Evolutionary conservation across 2,888 invertebrate genomes (phyloP), one percentile per base, ranked within the genome.

Genomic region (Drosophila ezoana): DNA sequence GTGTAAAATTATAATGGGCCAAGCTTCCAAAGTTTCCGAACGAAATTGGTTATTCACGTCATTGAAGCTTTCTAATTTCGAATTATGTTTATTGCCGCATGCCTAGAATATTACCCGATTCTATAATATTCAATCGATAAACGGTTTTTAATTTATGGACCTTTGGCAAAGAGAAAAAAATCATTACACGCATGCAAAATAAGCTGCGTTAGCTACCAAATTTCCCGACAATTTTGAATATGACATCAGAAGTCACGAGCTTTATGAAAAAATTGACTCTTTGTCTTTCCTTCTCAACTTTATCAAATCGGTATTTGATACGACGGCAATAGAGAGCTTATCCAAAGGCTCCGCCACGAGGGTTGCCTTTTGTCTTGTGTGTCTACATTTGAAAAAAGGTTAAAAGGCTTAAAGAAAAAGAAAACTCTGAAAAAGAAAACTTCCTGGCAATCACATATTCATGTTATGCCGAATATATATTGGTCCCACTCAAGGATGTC

Each of bases 41-140:
- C 33, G 45, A 11, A 11, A 48, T 78, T 75, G 48, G 14, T 38
- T 51, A 78, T 78, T 63, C 72, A 58, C 23, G 37, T 47, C 78
- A 23, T 14, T 37, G 33, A 10, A 43, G 65, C 79, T 73, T 76
- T 79, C 79, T 61, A 67, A 70, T 79, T 68, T 66, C 38, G 13
- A 68, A 74, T 76, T 65, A 71, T 70, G 45, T 60, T 37, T 68
- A 13, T 56, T 45, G 53, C 49, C 35, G 65, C 78, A 59, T 78
- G 79, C 18, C 33, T 14, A 35, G 79, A 72, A 78, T 78, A 49
- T 45, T 16, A 16, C 16, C 35, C 9, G 14, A 18, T 41, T 33
- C 32, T 13, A 52, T 41, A 14, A 57, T 57, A 58, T 58, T 47
- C 53, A 28, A 56, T 51, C 37, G 20, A 35, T 57, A 52, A 70